These are phyloP conservation scores for Dascyllus trimaculatus DNA, from an alignment of 2,113 vertebrate species.

Conservation along the genomic window DNA sequence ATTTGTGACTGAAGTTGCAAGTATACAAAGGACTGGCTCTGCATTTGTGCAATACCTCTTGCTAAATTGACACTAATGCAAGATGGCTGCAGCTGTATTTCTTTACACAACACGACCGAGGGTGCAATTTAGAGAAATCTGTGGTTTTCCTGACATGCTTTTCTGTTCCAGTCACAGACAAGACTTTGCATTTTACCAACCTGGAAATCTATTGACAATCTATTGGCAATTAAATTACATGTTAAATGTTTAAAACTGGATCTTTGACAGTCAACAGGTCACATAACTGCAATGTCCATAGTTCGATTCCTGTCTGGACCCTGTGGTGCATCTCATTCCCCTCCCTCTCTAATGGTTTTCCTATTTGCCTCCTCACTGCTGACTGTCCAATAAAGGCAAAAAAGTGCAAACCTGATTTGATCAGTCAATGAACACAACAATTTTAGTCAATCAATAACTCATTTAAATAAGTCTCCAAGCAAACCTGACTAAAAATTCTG, in stretches of 20 bases:
- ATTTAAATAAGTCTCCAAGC: background rate
- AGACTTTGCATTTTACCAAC: background rate
- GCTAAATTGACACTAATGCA: background rate
- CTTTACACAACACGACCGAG: conserved; percentile 21
- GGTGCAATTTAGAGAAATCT: conserved; percentile 4
- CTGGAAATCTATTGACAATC: conserved; percentile 14
- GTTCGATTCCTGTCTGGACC: background rate
- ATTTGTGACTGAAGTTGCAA: conserved; percentile 62
- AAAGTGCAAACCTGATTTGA: conserved; percentile 15
- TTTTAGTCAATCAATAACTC: conserved; percentile 11
- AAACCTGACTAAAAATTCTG: background rate
- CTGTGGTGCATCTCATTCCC: background rate
- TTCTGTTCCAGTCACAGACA: conserved; percentile 7
- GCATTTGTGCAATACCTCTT: conserved; percentile 20
- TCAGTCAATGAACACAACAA: conserved; percentile 10
- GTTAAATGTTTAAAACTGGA: background rate
- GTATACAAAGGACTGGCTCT: conserved; percentile 40
- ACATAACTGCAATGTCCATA: conserved; percentile 11
- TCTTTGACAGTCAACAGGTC: background rate
- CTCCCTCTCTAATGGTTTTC: background rate
- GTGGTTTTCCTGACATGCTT: conserved; percentile 16
- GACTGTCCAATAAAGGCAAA: background rate
- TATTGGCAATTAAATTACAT: background rate
- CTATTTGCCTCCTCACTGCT: background rate
- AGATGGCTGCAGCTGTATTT: conserved; percentile 32